Percentiles rank a stretch among this genome's conserved stretches.
phyloP scores from a whole-genome alignment of 2,113 vertebrate species.

The Orientallactaga bullata region DNA sequence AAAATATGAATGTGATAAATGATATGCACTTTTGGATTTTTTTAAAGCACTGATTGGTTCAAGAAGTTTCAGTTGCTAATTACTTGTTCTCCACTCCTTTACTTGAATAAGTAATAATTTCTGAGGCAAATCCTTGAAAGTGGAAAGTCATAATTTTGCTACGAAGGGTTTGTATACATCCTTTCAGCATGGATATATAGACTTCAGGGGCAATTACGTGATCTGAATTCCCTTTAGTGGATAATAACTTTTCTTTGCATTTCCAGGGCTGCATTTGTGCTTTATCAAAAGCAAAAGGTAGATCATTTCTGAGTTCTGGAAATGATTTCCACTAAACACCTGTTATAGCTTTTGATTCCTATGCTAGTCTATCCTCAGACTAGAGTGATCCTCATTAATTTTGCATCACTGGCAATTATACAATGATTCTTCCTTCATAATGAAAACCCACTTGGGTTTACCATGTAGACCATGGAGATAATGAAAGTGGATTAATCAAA shows the following conservation, averaged over 20 bases:
- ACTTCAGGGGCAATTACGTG: slow-evolving; percentile 61
- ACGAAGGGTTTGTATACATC: slow-evolving; percentile 63
- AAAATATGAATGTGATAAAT: slow-evolving; percentile 13
- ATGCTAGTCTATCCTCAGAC: slow-evolving; percentile 4
- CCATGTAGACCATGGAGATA: slow-evolving; percentile 67
- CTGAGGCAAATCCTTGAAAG: slow-evolving; percentile 77
- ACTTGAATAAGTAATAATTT: slow-evolving; percentile 82
- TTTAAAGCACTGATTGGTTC: slow-evolving; percentile 31
- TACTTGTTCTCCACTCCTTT: slow-evolving; percentile 62
- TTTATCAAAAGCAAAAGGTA: slow-evolving; percentile 68
- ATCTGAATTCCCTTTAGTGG: slow-evolving; percentile 69
- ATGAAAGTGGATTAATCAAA: slow-evolving; percentile 75
- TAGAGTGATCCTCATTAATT: slow-evolving; percentile 61
- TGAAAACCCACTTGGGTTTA: slow-evolving; percentile 69
- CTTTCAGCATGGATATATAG: slow-evolving; percentile 48
- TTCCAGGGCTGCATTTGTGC: slow-evolving; percentile 26
- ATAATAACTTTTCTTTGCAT: slow-evolving; percentile 54
- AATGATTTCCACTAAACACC: slow-evolving; percentile 70
- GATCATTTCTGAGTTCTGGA: slow-evolving; percentile 65
- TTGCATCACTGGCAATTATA: slow-evolving; percentile 65
- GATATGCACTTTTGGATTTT: neutral
- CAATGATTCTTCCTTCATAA: slow-evolving; percentile 68
- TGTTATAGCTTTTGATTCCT: slow-evolving; percentile 66
- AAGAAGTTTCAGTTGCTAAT: slow-evolving; percentile 45
- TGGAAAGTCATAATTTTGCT: slow-evolving; percentile 69